A percentile compares a stretch with the other conserved stretches of the same genome.
phyloP scores from a whole-genome alignment of 1,140 invertebrate species.

The Chelonus insularis region DNA sequence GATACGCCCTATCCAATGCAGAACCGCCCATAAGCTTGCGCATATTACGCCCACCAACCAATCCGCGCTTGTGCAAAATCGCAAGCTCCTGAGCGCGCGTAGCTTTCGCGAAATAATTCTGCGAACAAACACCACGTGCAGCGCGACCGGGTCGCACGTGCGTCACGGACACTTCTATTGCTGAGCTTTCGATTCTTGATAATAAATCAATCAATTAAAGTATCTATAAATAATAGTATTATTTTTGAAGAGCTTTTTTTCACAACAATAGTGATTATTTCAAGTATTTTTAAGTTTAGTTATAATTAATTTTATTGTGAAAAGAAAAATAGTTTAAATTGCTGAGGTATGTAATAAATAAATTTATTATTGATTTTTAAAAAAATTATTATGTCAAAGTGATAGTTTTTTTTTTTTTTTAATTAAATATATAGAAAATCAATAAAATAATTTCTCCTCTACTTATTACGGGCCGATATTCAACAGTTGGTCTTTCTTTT shows the following conservation, averaged over 20 bases:
- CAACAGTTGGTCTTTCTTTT: constrained; percentile 62
- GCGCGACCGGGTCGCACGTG: constrained; percentile 56
- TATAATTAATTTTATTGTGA: too few species aligned
- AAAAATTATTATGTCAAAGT: too few species aligned
- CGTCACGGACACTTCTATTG: constrained; percentile 46
- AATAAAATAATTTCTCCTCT: constrained; percentile 25
- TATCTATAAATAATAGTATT: too few species aligned
- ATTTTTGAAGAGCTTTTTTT: too few species aligned
- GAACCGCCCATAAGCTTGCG: constrained; percentile 55
- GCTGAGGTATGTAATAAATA: too few species aligned
- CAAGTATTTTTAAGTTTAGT: too few species aligned
- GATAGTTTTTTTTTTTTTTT: not conserved
- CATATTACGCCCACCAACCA: constrained; percentile 56
- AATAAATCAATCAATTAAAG: too few species aligned
- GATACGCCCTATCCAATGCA: constrained; percentile 46
- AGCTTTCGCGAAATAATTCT: constrained; percentile 43
- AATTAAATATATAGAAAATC: constrained; percentile 16
- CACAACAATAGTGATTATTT: too few species aligned
- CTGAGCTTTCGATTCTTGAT: too few species aligned
- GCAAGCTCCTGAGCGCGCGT: constrained; percentile 28
- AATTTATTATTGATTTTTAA: too few species aligned
- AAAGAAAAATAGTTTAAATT: too few species aligned
- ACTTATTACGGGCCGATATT: constrained; percentile 51
- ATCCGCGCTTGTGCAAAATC: constrained; percentile 37
- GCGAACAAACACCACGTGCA: constrained; percentile 58